Evolutionary conservation across 2,888 invertebrate species (phyloP).

Genomic region (Syritta pipiens): DNA sequence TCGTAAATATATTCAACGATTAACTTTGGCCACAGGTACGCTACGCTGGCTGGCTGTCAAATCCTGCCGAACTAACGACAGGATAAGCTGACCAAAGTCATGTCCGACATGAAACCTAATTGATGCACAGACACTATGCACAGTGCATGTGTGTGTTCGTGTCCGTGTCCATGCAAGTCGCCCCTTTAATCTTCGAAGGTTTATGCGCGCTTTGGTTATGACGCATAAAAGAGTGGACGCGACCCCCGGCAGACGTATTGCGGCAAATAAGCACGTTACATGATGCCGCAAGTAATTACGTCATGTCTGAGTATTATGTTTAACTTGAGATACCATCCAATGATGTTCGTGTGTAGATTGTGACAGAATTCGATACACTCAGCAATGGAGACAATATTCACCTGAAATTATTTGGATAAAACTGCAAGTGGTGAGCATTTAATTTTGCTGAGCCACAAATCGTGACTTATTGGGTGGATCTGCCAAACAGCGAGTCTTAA

Average conservation of each 20-base stretch:
- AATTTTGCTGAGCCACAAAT: too few species aligned
- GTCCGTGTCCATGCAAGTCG: neutral
- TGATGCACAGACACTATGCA: constrained; percentile 17
- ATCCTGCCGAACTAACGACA: constrained; percentile 4
- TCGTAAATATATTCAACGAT: too few species aligned
- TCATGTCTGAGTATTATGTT: constrained; percentile 1
- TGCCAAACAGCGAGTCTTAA: too few species aligned
- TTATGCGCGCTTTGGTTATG: constrained; percentile 12
- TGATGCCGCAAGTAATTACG: constrained; percentile 8
- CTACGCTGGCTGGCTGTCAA: neutral
- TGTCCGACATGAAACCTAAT: constrained; percentile 42
- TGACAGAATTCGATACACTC: too few species aligned
- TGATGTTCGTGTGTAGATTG: too few species aligned
- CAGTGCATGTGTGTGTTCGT: too few species aligned
- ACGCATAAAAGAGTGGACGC: constrained; percentile 1
- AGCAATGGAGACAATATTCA: too few species aligned
- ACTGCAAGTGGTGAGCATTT: too few species aligned
- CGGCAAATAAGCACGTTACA: neutral
- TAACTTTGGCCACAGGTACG: constrained; percentile 2
- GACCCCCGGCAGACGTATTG: neutral
- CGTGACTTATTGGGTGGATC: too few species aligned
- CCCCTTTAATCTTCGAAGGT: constrained; percentile 13
- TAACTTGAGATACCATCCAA: constrained; percentile 7
- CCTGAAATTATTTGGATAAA: too few species aligned
- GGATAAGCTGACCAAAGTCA: constrained; percentile 25